Percentiles rank a stretch among this genome's conserved stretches.
Evolutionary conservation across 2,113 vertebrate species (phyloP).

Genomic region (Macrotus californicus): DNA sequence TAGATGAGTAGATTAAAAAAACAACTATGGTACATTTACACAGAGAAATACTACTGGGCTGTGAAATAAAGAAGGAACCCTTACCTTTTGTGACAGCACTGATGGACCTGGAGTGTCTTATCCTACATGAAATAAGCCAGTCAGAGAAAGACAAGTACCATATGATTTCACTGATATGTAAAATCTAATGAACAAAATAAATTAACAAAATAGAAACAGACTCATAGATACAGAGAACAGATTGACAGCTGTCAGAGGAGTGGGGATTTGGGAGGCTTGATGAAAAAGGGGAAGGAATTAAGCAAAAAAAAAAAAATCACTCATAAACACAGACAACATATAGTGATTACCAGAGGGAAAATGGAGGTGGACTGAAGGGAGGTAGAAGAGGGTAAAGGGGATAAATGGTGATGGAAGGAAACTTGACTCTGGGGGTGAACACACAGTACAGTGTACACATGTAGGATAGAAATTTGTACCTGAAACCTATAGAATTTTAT

Average conservation of each 20-base stretch:
- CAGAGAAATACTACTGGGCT: neutral
- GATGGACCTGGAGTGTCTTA: neutral
- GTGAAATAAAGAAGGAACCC: neutral
- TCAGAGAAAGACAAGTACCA: neutral
- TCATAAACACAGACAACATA: neutral
- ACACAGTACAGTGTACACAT: neutral
- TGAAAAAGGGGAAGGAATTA: neutral
- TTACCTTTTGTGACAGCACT: neutral
- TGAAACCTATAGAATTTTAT: neutral
- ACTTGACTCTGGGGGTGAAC: neutral
- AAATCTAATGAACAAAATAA: neutral
- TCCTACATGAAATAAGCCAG: neutral
- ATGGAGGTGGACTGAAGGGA: neutral
- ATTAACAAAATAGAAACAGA: neutral
- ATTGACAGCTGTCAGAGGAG: neutral
- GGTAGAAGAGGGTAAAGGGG: neutral
- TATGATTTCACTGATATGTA: neutral
- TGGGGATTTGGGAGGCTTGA: neutral
- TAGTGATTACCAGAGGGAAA: neutral
- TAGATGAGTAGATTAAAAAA: too few species aligned
- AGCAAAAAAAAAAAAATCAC: neutral
- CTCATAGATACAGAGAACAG: neutral
- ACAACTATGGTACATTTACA: too few species aligned
- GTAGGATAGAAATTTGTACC: neutral
- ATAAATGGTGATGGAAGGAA: neutral